These are phyloP conservation scores for Aselliscus stoliczkanus DNA, from an alignment of 2,797 vertebrate genomes.

Conservation along the genomic window DNA sequence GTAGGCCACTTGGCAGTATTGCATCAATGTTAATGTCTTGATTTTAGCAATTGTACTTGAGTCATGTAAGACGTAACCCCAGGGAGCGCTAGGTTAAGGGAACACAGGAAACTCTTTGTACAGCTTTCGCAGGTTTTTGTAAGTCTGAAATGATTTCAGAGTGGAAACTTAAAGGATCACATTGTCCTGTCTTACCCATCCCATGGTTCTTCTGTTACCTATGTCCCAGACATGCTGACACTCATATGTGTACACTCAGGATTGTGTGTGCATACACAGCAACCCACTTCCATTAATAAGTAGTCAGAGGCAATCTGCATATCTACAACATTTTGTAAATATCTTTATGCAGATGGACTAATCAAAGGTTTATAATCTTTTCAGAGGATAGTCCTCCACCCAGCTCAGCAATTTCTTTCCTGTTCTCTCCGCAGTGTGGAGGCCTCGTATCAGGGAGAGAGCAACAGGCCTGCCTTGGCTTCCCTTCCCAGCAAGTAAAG, in stretches of 20 bases:
- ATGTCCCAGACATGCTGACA: not conserved
- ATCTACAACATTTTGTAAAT: not conserved
- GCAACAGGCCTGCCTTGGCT: not conserved
- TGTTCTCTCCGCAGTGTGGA: not conserved
- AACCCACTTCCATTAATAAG: not conserved
- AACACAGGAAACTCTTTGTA: not conserved
- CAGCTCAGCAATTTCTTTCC: not conserved
- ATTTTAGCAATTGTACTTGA: not conserved
- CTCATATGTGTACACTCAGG: fast-evolving
- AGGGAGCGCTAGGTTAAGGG: not conserved
- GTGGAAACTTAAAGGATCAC: fast-evolving
- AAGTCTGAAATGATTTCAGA: not conserved
- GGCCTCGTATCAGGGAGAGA: not conserved
- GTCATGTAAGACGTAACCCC: fast-evolving
- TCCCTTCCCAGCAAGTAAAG: not conserved
- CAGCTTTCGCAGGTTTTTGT: not conserved
- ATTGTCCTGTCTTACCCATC: too few relatives aligned
- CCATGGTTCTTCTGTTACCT: too few relatives aligned
- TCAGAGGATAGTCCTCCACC: not conserved
- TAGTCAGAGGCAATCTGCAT: not conserved
- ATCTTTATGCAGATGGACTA: not conserved
- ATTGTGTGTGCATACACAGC: not conserved
- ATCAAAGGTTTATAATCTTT: not conserved
- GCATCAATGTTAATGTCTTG: fast-evolving
- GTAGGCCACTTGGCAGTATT: not conserved